Conservation (phyloP, 2,888 invertebrate species). For the Lumbricus terrestris region DNA sequence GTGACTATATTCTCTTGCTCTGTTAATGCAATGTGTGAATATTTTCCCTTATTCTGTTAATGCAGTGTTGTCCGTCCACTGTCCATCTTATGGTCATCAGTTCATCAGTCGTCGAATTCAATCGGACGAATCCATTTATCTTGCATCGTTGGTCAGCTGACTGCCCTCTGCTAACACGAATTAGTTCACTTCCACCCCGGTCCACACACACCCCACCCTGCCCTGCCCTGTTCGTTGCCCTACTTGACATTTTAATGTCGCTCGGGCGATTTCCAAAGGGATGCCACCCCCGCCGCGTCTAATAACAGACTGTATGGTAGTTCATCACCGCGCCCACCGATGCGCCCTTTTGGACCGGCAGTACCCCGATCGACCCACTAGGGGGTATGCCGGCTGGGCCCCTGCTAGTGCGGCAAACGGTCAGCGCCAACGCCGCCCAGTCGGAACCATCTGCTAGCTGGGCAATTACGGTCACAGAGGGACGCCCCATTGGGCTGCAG, state of each 20-base stretch:
- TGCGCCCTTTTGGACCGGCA: not conserved
- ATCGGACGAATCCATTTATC: not conserved
- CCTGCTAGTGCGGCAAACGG: not conserved
- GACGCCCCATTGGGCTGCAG: not conserved
- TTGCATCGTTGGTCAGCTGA: not conserved
- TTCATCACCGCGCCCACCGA: not conserved
- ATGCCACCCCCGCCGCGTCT: not conserved
- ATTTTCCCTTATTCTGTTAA: no score
- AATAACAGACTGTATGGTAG: slow-evolving; percentile 7
- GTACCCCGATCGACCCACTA: not conserved
- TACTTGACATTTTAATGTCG: slow-evolving; percentile 13
- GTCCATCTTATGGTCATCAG: not conserved
- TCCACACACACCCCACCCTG: no score
- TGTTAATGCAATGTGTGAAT: no score
- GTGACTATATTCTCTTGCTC: no score
- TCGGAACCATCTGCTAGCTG: not conserved
- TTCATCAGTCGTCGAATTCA: not conserved
- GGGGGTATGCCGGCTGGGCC: not conserved
- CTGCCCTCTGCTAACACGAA: not conserved
- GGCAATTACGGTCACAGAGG: slow-evolving; percentile 4
- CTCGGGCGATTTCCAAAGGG: slow-evolving; percentile 6
- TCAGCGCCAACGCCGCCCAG: not conserved
- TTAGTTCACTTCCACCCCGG: not conserved
- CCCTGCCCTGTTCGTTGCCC: not conserved
- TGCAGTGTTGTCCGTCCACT: no score